Evolutionary conservation across 2,797 vertebrate genomes (phyloP).

Genomic region (Spinus pinus): DNA sequence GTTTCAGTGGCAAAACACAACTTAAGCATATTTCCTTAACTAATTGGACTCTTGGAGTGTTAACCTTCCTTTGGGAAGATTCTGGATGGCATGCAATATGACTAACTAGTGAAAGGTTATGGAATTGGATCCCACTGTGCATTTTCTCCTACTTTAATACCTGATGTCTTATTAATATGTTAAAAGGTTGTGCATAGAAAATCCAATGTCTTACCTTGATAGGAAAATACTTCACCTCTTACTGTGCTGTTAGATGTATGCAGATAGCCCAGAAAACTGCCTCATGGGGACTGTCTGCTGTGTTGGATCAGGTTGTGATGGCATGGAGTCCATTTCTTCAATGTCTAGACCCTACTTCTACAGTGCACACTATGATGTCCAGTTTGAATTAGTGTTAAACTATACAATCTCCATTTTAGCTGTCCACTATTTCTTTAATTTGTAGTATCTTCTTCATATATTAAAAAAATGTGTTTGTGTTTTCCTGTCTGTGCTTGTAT

Average conservation of each 20-base stretch:
- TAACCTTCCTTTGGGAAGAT: neutral
- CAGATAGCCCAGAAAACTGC: neutral
- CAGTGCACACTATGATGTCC: neutral
- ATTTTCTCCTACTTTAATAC: neutral
- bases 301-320: neutral
- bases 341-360: neutral
- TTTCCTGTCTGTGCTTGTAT: conserved; percentile 35
- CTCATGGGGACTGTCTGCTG: neutral
- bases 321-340: neutral
- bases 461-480: neutral
- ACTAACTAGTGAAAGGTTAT: neutral
- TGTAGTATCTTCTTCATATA: neutral
- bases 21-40: neutral
- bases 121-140: neutral
- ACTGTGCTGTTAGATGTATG: neutral
- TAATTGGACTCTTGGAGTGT: neutral
- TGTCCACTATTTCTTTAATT: neutral
- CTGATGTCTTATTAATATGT: neutral
- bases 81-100: neutral
- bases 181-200: neutral
- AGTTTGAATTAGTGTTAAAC: neutral
- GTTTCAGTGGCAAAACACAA: neutral
- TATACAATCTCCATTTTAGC: neutral
- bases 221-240: neutral
- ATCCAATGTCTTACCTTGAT: neutral